Percentiles rank a stretch among this genome's conserved stretches.
Evolutionary conservation across 2,888 invertebrate species (phyloP).

Genomic region (Drosophila nr. perissopoda): DNA sequence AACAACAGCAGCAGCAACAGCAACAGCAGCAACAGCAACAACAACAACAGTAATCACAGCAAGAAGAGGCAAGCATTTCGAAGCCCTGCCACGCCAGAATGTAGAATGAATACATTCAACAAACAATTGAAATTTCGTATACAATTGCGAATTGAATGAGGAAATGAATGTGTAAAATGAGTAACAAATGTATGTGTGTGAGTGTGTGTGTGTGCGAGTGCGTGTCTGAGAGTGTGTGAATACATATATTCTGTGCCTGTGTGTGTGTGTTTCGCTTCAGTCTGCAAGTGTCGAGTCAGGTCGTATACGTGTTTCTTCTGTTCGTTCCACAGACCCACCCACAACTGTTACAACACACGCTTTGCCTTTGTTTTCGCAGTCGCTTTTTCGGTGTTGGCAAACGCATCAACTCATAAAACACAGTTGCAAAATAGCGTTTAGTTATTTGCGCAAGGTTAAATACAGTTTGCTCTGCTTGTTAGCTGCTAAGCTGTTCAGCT

Average conservation of each 20-base stretch:
- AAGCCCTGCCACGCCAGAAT: conserved; percentile 38
- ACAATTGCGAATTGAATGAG: conserved; percentile 81
- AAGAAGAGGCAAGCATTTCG: conserved; percentile 22
- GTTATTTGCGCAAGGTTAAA: conserved; percentile 43
- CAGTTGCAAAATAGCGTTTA: conserved; percentile 59
- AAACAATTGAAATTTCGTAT: conserved; percentile 80
- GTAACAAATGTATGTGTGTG: conserved; percentile 65
- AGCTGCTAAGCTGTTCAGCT: conserved; percentile 12
- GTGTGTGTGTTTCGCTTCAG: conserved; percentile 30
- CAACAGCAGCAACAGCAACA: conserved; percentile 21
- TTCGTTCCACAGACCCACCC: conserved; percentile 8
- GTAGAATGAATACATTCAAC: conserved; percentile 78
- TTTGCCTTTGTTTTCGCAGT: conserved; percentile 34
- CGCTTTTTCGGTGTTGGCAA: conserved; percentile 57
- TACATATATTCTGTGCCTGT: conserved; percentile 4
- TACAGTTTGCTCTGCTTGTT: conserved; percentile 17
- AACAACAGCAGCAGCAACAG: conserved; percentile 30
- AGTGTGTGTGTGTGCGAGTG: conserved; percentile 10
- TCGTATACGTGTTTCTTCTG: conserved; percentile 70
- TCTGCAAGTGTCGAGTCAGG: conserved; percentile 67
- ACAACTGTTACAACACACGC: conserved; percentile 5
- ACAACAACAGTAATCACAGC: conserved; percentile 14
- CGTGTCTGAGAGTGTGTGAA: conserved; percentile 12
- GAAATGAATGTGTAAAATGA: conserved; percentile 81
- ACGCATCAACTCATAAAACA: conserved; percentile 71